Conservation (phyloP, 2,888 invertebrate species). For the Drosophila quasianomalipes region DNA sequence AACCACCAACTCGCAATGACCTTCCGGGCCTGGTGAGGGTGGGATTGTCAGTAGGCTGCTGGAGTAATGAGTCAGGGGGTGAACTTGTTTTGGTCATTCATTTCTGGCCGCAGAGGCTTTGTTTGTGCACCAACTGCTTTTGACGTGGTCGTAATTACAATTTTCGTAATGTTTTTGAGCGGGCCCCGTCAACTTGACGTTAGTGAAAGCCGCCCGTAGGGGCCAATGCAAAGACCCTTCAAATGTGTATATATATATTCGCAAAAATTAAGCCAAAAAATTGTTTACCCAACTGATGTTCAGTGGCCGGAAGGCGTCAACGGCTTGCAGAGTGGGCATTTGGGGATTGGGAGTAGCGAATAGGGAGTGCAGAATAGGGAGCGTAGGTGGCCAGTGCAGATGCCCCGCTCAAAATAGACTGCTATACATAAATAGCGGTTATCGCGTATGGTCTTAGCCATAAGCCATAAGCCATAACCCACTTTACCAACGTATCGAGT, state of each 20-base stretch:
- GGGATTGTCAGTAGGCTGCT: neutral
- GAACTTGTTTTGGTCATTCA: slow-evolving; percentile 71
- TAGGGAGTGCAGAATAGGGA: neutral
- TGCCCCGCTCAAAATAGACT: slow-evolving; percentile 43
- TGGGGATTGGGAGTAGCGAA: neutral
- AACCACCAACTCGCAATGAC: slow-evolving; percentile 17
- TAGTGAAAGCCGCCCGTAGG: slow-evolving; percentile 2
- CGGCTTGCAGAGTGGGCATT: slow-evolving; percentile 7
- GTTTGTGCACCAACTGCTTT: slow-evolving; percentile 65
- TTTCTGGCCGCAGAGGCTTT: slow-evolving; percentile 59
- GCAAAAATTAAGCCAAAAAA: slow-evolving; percentile 19
- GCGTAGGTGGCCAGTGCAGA: slow-evolving; percentile 31
- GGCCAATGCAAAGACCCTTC: slow-evolving; percentile 6
- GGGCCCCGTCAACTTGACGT: slow-evolving; percentile 59
- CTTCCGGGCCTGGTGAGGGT: slow-evolving; percentile 6
- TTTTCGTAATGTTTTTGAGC: slow-evolving; percentile 61
- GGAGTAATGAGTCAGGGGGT: neutral
- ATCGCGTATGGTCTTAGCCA: slow-evolving; percentile 56
- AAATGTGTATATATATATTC: slow-evolving; percentile 1
- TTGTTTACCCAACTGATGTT: slow-evolving; percentile 59
- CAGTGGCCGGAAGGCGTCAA: slow-evolving; percentile 33
- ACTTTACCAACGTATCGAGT: slow-evolving; percentile 36
- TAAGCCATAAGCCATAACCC: slow-evolving; percentile 46
- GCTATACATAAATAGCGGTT: slow-evolving; percentile 71
- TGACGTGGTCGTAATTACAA: slow-evolving; percentile 77